These are phyloP conservation scores for Cairina moschata DNA, from an alignment of 2,113 vertebrate species.

Conservation along the genomic window DNA sequence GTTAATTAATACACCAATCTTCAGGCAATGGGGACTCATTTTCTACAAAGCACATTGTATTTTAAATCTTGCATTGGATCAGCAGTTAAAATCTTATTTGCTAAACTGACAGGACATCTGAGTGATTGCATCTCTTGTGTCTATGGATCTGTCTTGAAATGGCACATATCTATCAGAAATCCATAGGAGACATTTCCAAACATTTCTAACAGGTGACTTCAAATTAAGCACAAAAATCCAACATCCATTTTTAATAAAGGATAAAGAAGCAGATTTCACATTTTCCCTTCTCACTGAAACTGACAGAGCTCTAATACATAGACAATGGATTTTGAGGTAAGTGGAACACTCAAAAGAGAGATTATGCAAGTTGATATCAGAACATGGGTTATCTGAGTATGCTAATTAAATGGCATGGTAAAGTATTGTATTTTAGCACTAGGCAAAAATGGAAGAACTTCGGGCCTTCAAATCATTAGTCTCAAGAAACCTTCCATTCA, in stretches of 20 bases:
- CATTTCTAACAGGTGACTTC: neutral
- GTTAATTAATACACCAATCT: neutral
- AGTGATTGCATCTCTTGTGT: neutral
- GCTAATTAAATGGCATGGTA: neutral
- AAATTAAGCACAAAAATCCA: neutral
- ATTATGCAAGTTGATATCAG: neutral
- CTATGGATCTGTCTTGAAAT: neutral
- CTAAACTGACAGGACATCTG: neutral
- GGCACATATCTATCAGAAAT: rapidly evolving
- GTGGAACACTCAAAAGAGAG: neutral
- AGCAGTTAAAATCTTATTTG: conserved; percentile 35
- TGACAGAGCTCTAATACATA: neutral
- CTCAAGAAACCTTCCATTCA: neutral
- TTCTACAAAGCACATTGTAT: neutral
- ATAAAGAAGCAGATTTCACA: neutral
- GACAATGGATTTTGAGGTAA: neutral
- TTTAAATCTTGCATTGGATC: conserved; percentile 71
- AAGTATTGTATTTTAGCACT: neutral
- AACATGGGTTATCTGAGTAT: neutral
- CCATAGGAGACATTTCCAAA: neutral
- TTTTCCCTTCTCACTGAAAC: neutral
- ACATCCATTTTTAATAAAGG: neutral
- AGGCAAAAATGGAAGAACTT: neutral
- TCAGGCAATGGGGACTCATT: neutral
- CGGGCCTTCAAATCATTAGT: neutral